phyloP scores from a whole-genome alignment of 2,888 invertebrate genomes.

The Hirtodrosophila confusa region DNA sequence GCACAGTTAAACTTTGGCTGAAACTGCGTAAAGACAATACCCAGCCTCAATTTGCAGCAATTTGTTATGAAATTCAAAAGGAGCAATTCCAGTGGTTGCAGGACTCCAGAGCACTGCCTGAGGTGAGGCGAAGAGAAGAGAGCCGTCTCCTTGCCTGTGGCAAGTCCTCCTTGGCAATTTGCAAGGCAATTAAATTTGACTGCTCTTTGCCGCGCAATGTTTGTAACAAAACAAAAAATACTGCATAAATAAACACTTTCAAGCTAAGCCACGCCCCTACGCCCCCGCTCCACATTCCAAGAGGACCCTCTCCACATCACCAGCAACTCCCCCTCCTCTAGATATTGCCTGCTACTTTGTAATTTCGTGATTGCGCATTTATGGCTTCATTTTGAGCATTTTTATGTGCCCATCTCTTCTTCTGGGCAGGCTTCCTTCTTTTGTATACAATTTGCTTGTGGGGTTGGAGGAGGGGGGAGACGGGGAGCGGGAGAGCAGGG shows the following conservation, averaged over 20 bases:
- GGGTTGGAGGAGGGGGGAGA: background rate
- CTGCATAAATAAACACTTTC: constrained; percentile 76
- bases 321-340: background rate
- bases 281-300: background rate
- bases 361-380: constrained; percentile 80
- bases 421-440: constrained; percentile 16
- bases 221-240: constrained; percentile 60
- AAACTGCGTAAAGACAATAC: constrained; percentile 44
- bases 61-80: constrained; percentile 68
- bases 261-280: constrained; percentile 33
- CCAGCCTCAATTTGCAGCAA: constrained; percentile 57
- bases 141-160: background rate
- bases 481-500: background rate
- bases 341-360: constrained; percentile 57
- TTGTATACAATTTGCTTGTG: constrained; percentile 34
- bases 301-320: too few species aligned
- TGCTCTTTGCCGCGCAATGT: constrained; percentile 54
- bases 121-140: background rate
- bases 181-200: constrained; percentile 78
- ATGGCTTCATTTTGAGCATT: constrained; percentile 77
- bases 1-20: constrained; percentile 44
- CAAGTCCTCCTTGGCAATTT: constrained; percentile 57
- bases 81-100: constrained; percentile 7
- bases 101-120: background rate
- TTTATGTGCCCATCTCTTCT: constrained; percentile 57